Base-by-base conservation (phyloP, 2,797 vertebrate species). In the Myotis findleyi region DNA sequence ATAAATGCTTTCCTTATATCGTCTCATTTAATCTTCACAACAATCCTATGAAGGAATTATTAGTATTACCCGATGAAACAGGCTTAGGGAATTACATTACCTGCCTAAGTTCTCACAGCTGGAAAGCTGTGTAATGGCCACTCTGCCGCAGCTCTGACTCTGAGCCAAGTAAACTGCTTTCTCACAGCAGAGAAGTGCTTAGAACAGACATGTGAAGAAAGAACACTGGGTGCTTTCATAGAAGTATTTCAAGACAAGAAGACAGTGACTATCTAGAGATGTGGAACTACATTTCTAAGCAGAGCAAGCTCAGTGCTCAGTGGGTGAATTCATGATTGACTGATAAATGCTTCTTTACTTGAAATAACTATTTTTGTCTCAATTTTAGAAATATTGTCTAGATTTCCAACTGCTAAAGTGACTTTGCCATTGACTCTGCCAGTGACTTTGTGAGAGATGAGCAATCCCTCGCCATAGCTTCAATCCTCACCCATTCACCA, bases 381-480 rank as follows among this genome's bases (percentile, higher is more conserved):
- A 57, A 68, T 73, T 76, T 96, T 53, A 59, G 71, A 89, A 87
- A 49, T 49, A 62, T n/a, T 76, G 18, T 80, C 89, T 17, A 68
- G 47, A 57, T 87, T 93, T 64, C 36, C 66, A 68, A 11, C 44
- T 71, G 44, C 36, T 91, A 33, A 79, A 87, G 44, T 87, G 44
- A 47, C 38, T n/a, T 4, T 2, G 3, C 30, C 62, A 68, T 89
- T n/a, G n/a, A n/a, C n/a, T n/a, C n/a, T n/a, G n/a, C n/a, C n/a
- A n/a, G n/a, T n/a, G n/a, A n/a, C 33, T 89, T 75, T 71, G 21
- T 55, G 30, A 80, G 55, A 73, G 86, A 84, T 62, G 49, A 89
- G 2, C 62, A 87, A 84, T 10, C 3, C 11, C 9, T 76, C 49
- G 2, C 10, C 5, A 69, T 20, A 68, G 9, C 25, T 62, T 36